Evolutionary conservation across 2,888 invertebrate genomes (phyloP).

Genomic region (Chelonus formosanus): DNA sequence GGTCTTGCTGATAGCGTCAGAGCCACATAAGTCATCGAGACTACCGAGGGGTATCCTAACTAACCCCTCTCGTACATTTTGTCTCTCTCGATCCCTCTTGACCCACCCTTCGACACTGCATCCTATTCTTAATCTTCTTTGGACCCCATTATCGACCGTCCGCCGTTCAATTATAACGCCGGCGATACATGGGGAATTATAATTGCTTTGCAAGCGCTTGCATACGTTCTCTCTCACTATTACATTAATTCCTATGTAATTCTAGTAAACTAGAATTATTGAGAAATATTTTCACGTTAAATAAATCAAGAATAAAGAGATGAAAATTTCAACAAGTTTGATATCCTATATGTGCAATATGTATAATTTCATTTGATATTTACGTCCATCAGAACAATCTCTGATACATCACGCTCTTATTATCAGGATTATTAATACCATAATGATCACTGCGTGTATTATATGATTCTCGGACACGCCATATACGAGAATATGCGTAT

Average conservation of each 20-base stretch:
- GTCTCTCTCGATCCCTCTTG: conserved; percentile 30
- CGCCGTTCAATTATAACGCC: conserved; percentile 60
- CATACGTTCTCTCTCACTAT: neutral
- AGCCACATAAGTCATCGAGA: conserved; percentile 65
- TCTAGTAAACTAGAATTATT: neutral
- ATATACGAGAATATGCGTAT: conserved; percentile 11
- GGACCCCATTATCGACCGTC: conserved; percentile 59
- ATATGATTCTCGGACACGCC: conserved; percentile 41
- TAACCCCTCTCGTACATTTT: conserved; percentile 36
- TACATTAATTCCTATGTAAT: neutral
- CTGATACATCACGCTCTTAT: conserved; percentile 42
- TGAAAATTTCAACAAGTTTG: conserved; percentile 25
- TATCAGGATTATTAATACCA: conserved; percentile 44
- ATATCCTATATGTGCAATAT: conserved; percentile 28
- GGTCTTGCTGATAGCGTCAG: conserved; percentile 64
- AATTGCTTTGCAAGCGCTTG: conserved; percentile 51
- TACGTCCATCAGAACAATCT: conserved; percentile 25
- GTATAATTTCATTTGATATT: conserved; percentile 35
- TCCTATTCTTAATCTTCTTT: conserved; percentile 63
- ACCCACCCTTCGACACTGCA: conserved; percentile 35
- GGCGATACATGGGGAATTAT: conserved; percentile 57
- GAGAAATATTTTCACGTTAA: neutral
- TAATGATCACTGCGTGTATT: conserved; percentile 40
- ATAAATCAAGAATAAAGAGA: conserved; percentile 11
- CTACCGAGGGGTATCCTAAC: conserved; percentile 56